Evolutionary conservation across 2,888 invertebrate genomes (phyloP), one percentile per base, ranked within the genome.

Genomic region (Elgonia sp.): DNA sequence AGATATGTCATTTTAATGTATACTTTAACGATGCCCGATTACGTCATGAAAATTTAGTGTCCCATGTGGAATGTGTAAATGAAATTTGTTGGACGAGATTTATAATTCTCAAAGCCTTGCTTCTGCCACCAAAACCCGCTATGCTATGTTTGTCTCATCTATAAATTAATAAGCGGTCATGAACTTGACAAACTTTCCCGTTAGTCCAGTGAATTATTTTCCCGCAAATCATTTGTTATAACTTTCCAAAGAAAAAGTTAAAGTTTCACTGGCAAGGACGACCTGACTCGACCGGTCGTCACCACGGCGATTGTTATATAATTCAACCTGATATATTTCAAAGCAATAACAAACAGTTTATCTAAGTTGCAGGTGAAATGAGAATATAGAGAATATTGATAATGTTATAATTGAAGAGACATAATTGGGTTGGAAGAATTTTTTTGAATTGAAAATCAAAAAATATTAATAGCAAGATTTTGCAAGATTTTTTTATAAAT

Each of bases 281-380:
- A 75, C 65, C 46, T 72, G 69, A 79, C 60, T 57, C 72, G 69
- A 81, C 87, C 90, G 91, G 92, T 91, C 90, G 90, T 89, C 89
- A 89, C 89, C 88, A 86, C 79, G 75, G 63, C 77, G 82, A 85
- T 81, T 70, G 40, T 85, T 85, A 85, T 75, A 42, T 75, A 85
- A 85, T 80, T 75, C 40, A 77, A 46, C 60, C 80, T 50, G 53
- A 67, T 53, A 42, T 50, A 53, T 37, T 79, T 72, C 73, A 60
- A 63, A 55, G 46, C 42, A 42, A 73, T 63, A 29, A 29, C 29
- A 29, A 29, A 5, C 29, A 29, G 29, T 5, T 3, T 29, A 29
- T 29, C 5, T 29, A 5, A 29, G 29, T 29, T 29, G 29, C 29
- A 29, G 29, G 29, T 29, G 29, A 29, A 29, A 29, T 29, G 29